Percentiles rank a stretch among this genome's conserved stretches.
Evolutionary conservation across 2,113 vertebrate genomes (phyloP).

Genomic region (Lanius ludovicianus): DNA sequence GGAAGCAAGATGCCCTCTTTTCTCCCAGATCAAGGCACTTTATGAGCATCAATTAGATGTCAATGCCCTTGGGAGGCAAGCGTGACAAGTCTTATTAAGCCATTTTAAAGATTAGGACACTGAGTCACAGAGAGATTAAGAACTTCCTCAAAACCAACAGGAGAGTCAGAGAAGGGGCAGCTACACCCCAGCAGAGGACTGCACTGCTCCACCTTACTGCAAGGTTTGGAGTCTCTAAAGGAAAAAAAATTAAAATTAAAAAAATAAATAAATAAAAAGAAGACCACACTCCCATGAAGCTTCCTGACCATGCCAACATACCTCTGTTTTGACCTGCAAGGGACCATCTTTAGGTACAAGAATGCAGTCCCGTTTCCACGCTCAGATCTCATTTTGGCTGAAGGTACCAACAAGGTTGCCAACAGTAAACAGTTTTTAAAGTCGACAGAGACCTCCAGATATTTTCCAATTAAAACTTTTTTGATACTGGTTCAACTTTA

Average conservation of each 20-base stretch:
- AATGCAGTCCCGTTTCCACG: neutral
- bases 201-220: neutral
- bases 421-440: neutral
- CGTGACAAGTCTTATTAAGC: constrained; percentile 36
- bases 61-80: constrained; percentile 51
- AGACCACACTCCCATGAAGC: rapidly evolving
- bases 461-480: neutral
- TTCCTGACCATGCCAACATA: neutral
- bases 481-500: neutral
- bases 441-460: neutral
- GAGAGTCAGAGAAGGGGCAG: neutral
- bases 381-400: neutral
- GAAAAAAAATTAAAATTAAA: rapidly evolving
- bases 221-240: too few species aligned
- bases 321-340: neutral
- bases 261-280: too few species aligned
- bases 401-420: neutral
- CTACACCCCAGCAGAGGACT: neutral
- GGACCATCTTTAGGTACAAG: neutral
- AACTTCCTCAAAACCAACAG: constrained; percentile 41
- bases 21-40: constrained; percentile 22
- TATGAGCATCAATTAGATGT: constrained; percentile 39
- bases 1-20: constrained; percentile 28
- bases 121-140: constrained; percentile 48
- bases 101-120: constrained; percentile 47